Percentiles rank a stretch among this genome's conserved stretches.
phyloP scores from a whole-genome alignment of 2,797 vertebrate species.

The Channallabes apus region DNA sequence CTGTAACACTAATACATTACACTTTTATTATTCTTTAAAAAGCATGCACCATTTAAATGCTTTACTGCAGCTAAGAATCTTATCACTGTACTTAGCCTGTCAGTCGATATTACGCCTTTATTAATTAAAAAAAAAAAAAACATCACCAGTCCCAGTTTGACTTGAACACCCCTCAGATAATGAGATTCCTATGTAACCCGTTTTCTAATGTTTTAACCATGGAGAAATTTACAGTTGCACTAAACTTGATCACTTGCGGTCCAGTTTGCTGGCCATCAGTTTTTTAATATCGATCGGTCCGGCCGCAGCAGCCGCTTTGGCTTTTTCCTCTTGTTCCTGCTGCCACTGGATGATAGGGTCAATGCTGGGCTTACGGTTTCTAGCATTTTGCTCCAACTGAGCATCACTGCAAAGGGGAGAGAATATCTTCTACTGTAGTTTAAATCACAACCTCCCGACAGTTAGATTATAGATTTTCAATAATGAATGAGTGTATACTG shows the following conservation, averaged over 20 bases:
- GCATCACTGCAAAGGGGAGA: slow-evolving; percentile 61
- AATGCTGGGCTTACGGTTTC: slow-evolving; percentile 78
- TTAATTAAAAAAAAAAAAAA: no score
- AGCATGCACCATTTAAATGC: no score
- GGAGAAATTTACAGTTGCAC: background rate
- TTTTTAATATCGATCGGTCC: slow-evolving; percentile 88
- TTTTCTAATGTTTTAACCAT: background rate
- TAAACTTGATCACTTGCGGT: slow-evolving; percentile 71
- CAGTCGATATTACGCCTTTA: no score
- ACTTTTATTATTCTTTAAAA: no score
- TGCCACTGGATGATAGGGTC: slow-evolving; percentile 87
- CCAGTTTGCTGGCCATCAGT: slow-evolving; percentile 94
- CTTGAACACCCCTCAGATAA: background rate
- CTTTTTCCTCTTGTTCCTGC: slow-evolving; percentile 84
- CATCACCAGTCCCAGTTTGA: no score
- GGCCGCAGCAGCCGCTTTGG: slow-evolving; percentile 77
- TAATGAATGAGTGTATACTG: background rate
- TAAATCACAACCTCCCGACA: background rate
- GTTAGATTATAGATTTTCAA: background rate
- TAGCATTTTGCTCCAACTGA: slow-evolving; percentile 79
- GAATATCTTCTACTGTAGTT: background rate
- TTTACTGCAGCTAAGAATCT: no score
- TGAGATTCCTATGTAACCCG: background rate
- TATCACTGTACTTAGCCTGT: no score
- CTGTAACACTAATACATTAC: no score